Percentiles rank a stretch among this genome's conserved stretches.
phyloP scores from a whole-genome alignment of 2,888 invertebrate genomes.

The Phortica okadai region DNA sequence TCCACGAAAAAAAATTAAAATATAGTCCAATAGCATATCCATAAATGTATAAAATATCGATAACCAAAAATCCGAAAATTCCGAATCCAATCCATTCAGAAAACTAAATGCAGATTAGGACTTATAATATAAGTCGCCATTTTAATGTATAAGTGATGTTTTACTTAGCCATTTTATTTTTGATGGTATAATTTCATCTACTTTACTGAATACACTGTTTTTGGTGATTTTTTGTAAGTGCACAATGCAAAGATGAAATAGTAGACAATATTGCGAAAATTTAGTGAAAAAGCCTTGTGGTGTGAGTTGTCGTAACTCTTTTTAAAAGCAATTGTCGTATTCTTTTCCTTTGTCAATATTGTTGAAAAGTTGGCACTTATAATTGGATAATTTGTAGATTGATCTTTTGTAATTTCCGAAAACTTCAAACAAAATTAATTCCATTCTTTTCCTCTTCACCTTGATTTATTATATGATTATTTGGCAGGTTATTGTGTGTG shows the following conservation, averaged over 20 bases:
- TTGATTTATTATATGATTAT: slow-evolving; percentile 36
- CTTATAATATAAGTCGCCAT: slow-evolving; percentile 6
- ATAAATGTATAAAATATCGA: slow-evolving; percentile 51
- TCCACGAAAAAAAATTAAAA: slow-evolving; percentile 52
- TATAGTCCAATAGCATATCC: slow-evolving; percentile 53
- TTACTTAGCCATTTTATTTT: slow-evolving; percentile 53
- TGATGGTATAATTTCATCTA: no score
- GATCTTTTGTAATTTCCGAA: slow-evolving; percentile 48
- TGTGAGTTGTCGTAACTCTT: no score
- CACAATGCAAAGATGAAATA: no score
- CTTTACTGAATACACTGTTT: no score
- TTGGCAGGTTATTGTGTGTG: neutral
- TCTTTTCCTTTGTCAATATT: slow-evolving; percentile 17
- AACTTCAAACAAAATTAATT: slow-evolving; percentile 58
- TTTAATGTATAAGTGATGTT: slow-evolving; percentile 9
- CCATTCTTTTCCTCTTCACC: slow-evolving; percentile 65
- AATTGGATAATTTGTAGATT: slow-evolving; percentile 45
- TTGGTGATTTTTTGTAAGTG: no score
- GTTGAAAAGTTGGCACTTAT: slow-evolving; percentile 39
- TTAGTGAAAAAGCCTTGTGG: no score
- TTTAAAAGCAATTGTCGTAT: no score
- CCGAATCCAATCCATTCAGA: slow-evolving; percentile 48
- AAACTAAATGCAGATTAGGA: slow-evolving; percentile 37
- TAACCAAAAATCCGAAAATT: slow-evolving; percentile 47
- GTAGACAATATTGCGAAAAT: no score